These are phyloP conservation scores for Drosophila ohnishii DNA, from an alignment of 1,140 invertebrate genomes.

Conservation along the genomic window DNA sequence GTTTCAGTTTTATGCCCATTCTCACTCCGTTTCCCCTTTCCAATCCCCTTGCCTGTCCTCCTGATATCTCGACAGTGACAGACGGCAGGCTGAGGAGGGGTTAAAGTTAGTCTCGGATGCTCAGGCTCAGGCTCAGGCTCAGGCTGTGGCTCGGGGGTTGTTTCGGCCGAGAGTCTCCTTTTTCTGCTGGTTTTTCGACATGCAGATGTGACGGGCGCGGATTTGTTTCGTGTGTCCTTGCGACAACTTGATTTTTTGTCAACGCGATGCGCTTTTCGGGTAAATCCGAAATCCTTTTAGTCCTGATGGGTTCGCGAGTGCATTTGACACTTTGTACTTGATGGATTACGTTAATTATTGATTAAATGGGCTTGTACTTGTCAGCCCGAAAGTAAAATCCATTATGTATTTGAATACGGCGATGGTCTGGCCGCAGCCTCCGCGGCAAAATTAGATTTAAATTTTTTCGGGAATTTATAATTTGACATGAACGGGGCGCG, in stretches of 20 bases:
- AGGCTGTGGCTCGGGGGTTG: slow-evolving; percentile 39
- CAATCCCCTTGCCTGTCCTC: background rate
- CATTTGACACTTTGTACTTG: slow-evolving; percentile 81
- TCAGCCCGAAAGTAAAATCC: slow-evolving; percentile 67
- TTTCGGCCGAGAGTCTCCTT: slow-evolving; percentile 17
- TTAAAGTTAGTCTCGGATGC: slow-evolving; percentile 23
- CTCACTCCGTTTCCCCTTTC: background rate
- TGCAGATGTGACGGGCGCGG: slow-evolving; percentile 79
- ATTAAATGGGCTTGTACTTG: slow-evolving; percentile 82
- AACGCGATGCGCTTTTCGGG: slow-evolving; percentile 53
- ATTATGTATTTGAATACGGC: slow-evolving; percentile 73
- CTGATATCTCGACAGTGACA: slow-evolving; percentile 62
- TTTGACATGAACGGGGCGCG: slow-evolving; percentile 64
- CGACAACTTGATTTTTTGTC: slow-evolving; percentile 70
- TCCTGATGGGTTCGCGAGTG: slow-evolving; percentile 68
- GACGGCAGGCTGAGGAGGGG: slow-evolving; percentile 47
- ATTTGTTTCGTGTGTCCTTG: slow-evolving; percentile 77
- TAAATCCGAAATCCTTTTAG: slow-evolving; percentile 67
- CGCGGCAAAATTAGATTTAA: slow-evolving; percentile 71
- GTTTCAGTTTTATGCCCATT: slow-evolving; percentile 4
- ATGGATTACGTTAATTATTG: slow-evolving; percentile 82
- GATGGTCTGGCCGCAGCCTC: background rate
- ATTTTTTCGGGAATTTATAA: slow-evolving; percentile 69
- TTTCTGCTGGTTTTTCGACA: slow-evolving; percentile 69
- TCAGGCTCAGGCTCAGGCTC: background rate